Percentiles rank a stretch among this genome's conserved stretches.
phyloP scores from a whole-genome alignment of 2,113 vertebrate species.

The Albula goreensis region DNA sequence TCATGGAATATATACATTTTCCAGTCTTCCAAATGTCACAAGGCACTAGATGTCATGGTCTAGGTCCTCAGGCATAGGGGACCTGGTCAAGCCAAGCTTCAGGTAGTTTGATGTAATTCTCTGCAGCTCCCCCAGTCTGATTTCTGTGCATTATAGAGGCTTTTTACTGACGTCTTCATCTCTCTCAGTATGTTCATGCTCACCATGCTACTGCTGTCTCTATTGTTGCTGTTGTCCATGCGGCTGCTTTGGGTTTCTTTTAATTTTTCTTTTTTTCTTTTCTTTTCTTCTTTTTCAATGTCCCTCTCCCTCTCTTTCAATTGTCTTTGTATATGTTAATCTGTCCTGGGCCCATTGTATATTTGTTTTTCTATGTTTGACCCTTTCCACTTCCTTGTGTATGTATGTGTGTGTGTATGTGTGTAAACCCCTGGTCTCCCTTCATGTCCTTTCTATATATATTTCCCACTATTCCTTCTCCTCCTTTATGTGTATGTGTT shows the following conservation, averaged over 20 bases:
- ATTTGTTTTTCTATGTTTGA: conserved; percentile 26
- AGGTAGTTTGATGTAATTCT: background rate
- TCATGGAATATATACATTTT: no score
- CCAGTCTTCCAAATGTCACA: no score
- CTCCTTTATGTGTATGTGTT: conserved; percentile 1
- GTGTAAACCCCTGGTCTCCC: background rate
- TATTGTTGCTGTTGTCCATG: conserved; percentile 39
- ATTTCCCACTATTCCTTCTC: no score
- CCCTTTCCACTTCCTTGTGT: conserved; percentile 23
- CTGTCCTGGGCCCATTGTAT: conserved; percentile 27
- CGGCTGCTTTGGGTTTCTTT: conserved; percentile 37
- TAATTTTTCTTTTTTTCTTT: conserved; percentile 45
- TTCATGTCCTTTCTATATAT: no score
- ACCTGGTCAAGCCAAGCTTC: background rate
- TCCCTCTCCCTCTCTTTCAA: conserved; percentile 22
- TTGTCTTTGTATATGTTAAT: conserved; percentile 20
- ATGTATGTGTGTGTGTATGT: conserved; percentile 28
- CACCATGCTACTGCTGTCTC: background rate
- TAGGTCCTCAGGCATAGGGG: background rate
- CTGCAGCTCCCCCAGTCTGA: conserved; percentile 54
- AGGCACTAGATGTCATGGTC: no score
- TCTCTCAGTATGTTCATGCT: conserved; percentile 41
- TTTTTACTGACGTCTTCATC: conserved; percentile 22
- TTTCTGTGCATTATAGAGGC: conserved; percentile 20
- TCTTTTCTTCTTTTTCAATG: conserved; percentile 29